These are phyloP conservation scores for Avahi laniger DNA, from an alignment of 2,797 vertebrate genomes.

Conservation along the genomic window DNA sequence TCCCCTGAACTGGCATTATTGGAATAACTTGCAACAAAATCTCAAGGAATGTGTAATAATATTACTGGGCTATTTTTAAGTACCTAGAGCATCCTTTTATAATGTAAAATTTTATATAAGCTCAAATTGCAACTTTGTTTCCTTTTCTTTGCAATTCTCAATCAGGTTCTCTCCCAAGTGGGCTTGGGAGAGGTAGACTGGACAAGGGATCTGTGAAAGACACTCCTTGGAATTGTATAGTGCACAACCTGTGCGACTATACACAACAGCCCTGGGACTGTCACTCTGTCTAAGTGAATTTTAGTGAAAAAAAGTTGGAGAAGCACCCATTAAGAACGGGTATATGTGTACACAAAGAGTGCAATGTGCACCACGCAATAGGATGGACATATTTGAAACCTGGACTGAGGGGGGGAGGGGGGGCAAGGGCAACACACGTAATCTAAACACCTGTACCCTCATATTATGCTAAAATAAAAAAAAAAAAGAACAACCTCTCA, in stretches of 20 bases:
- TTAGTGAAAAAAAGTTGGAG: not conserved
- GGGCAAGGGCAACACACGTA: too few species aligned
- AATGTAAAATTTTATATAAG: not conserved
- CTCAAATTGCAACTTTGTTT: not conserved
- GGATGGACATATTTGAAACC: too few species aligned
- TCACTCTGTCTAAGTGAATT: not conserved
- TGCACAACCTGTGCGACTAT: not conserved
- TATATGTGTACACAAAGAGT: too few species aligned
- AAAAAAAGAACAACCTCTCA: not conserved
- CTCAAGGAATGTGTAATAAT: not conserved
- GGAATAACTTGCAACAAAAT: constrained; percentile 34
- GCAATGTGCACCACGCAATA: too few species aligned
- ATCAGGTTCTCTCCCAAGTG: not conserved
- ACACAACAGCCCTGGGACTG: not conserved
- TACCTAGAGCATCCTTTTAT: not conserved
- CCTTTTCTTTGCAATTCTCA: not conserved
- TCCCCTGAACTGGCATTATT: not conserved
- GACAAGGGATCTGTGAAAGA: not conserved
- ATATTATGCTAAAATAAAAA: too few species aligned
- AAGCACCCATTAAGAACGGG: not conserved
- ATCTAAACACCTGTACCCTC: too few species aligned
- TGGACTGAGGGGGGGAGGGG: too few species aligned
- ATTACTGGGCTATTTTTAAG: constrained; percentile 16
- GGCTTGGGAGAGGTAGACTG: not conserved
- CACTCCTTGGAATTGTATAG: not conserved